Base-by-base conservation (phyloP, 2,797 vertebrate species). In the Adelosebastes latens region DNA sequence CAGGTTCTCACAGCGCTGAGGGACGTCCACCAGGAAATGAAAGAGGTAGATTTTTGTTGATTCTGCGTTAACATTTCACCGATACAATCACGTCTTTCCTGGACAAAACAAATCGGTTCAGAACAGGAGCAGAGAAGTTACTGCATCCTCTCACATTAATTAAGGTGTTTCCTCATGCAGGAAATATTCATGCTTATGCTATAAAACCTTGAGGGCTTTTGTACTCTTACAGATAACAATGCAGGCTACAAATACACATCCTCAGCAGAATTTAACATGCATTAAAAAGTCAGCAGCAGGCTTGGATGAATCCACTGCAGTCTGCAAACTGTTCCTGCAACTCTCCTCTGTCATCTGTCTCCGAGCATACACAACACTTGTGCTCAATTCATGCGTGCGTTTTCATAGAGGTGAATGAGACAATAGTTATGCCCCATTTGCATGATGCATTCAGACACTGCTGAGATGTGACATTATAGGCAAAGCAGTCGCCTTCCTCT, bases 11-110 rank as follows among this genome's bases (percentile, higher is more conserved):
- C 70, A 8, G 94, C 95, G 3, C 88, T 96, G 87, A 95, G 94
- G 87, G 94, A 96, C 13, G 93, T 96, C 27, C 95, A 96, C 22
- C 93, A 95, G 87, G 96, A 96, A 91, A 96, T 96, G 95, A 96
- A 93, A 85, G 96, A 96, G 96, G 96, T 96, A 94, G 9, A 5
- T 65, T 53, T 74, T 46, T 65, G 52, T 82, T 64, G 1, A 75
- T 72, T 75, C 7, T 67, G 34, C 24, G 6, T 8, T 8, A 46
- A 68, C 29, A 58, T 27, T 53, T 83, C 66, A 18, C 12, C 25
- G 2, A 6, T 22, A 64, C 16, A 39, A 52, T 66, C 52, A n/a
- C 69, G 60, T 36, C 20, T 73, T 59, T 70, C 46, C 24, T 75
- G 46, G 25, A 34, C 52, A 66, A 55, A 32, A 16, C 22, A 68